phyloP scores from a whole-genome alignment of 37 sponge, comb jelly and placozoan species.

The Sycon ciliatum region DNA sequence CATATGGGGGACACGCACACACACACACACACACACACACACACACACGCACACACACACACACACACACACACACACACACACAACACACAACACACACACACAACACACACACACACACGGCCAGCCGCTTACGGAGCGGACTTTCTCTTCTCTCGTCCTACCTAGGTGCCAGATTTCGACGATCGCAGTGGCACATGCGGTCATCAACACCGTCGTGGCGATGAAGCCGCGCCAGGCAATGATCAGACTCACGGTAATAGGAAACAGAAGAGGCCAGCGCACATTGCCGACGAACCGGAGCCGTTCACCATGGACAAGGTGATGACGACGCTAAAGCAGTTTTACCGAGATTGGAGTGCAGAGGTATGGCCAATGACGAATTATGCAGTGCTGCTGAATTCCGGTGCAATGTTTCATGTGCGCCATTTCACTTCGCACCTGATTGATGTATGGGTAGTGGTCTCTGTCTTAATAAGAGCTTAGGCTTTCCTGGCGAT shows the following conservation, averaged over 20 bases:
- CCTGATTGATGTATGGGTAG: too few species aligned
- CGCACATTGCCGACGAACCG: constrained; percentile 2
- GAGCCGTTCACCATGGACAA: constrained; percentile 71
- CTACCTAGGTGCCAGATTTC: too few species aligned
- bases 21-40: constrained; percentile 17
- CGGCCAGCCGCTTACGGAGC: background rate
- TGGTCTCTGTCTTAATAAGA: too few species aligned
- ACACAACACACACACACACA: constrained; percentile 32
- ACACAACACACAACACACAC: constrained; percentile 14
- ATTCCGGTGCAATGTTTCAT: background rate
- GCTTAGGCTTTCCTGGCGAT: background rate
- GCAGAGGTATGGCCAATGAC: constrained; percentile 35
- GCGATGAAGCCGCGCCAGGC: too few species aligned
- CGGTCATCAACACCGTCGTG: too few species aligned
- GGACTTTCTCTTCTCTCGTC: too few species aligned
- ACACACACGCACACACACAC: constrained; percentile 33
- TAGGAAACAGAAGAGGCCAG: too few species aligned
- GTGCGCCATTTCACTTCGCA: too few species aligned
- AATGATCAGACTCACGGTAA: too few species aligned
- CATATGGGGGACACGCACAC: too few species aligned
- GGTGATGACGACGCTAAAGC: constrained; percentile 81
- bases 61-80: constrained; percentile 18
- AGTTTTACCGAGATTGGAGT: constrained; percentile 97
- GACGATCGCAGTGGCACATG: too few species aligned
- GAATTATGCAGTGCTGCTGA: background rate